A percentile compares a stretch with the other conserved stretches of the same genome.
Evolutionary conservation across 2,888 invertebrate genomes (phyloP).

Genomic region (Auanema sp.): DNA sequence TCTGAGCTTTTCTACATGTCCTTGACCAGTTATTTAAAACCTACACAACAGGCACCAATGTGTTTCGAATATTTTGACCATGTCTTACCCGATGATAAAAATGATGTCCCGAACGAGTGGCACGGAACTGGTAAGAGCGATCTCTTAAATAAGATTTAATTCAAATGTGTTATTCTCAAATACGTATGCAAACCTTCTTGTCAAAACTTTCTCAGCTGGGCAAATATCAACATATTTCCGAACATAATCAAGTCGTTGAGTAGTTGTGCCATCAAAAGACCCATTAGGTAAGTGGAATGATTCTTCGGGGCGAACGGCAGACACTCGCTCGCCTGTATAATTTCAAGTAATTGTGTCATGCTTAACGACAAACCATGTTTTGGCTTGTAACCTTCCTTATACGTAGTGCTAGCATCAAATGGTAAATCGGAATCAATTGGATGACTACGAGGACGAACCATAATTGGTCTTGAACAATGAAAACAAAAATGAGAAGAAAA

Average conservation of each 20-base stretch:
- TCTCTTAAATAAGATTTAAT: slow-evolving; percentile 25
- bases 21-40: not conserved
- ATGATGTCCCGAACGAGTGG: slow-evolving; percentile 31
- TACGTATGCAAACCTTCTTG: slow-evolving; percentile 25
- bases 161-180: not conserved
- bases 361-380: slow-evolving; percentile 21
- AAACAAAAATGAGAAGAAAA: not conserved
- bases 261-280: slow-evolving; percentile 37
- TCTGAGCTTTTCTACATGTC: too few relatives aligned
- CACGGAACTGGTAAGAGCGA: slow-evolving; percentile 33
- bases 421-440: slow-evolving; percentile 5
- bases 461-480: not conserved
- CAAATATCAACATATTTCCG: slow-evolving; percentile 43
- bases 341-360: not conserved
- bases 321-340: slow-evolving; percentile 21
- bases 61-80: slow-evolving; percentile 23
- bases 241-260: slow-evolving; percentile 38
- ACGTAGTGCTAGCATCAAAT: slow-evolving; percentile 19
- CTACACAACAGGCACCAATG: slow-evolving; percentile 19
- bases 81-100: slow-evolving; percentile 38
- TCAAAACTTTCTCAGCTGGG: slow-evolving; percentile 44
- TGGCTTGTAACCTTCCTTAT: slow-evolving; percentile 13
- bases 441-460: slow-evolving; percentile 15
- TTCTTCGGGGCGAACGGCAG: slow-evolving; percentile 18
- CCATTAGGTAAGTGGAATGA: slow-evolving; percentile 26